A percentile compares a stretch with the other conserved stretches of the same genome.
Conservation (phyloP, 2,888 invertebrate genomes). For the Caenorhabditis plicata region DNA sequence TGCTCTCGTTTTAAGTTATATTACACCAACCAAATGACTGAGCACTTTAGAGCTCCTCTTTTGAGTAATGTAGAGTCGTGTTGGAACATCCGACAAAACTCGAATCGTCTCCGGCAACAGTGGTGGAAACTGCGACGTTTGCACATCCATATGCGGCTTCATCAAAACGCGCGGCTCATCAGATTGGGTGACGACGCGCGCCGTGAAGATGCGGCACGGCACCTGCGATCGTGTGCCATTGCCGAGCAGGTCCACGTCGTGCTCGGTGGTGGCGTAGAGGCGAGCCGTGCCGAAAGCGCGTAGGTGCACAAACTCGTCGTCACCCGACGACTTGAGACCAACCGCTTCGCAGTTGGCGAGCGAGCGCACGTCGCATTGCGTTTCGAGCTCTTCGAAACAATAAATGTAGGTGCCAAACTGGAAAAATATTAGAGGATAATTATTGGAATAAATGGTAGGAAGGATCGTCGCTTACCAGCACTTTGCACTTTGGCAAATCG, state of each 20-base stretch:
- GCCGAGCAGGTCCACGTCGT: constrained; percentile 28
- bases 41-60: constrained; percentile 23
- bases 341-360: constrained; percentile 34
- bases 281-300: constrained; percentile 33
- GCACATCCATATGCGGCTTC: constrained; percentile 19
- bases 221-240: constrained; percentile 31
- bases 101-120: constrained; percentile 25
- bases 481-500: constrained; percentile 43
- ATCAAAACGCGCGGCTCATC: constrained; percentile 21
- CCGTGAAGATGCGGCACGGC: constrained; percentile 27
- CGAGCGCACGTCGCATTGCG: constrained; percentile 32
- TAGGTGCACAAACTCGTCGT: constrained; percentile 28
- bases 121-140: constrained; percentile 21
- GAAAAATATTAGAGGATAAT: constrained; percentile 1
- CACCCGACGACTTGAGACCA: constrained; percentile 29
- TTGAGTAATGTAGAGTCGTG: constrained; percentile 27
- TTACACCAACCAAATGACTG: too few species aligned
- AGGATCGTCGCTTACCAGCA: constrained; percentile 26
- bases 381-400: constrained; percentile 35
- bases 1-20: too few species aligned
- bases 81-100: constrained; percentile 28
- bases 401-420: constrained; percentile 47
- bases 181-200: constrained; percentile 19
- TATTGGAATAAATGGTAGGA: not conserved
- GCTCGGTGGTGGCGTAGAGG: constrained; percentile 33